Conservation (phyloP, 1,140 invertebrate species). For the Orchesella cincta region DNA sequence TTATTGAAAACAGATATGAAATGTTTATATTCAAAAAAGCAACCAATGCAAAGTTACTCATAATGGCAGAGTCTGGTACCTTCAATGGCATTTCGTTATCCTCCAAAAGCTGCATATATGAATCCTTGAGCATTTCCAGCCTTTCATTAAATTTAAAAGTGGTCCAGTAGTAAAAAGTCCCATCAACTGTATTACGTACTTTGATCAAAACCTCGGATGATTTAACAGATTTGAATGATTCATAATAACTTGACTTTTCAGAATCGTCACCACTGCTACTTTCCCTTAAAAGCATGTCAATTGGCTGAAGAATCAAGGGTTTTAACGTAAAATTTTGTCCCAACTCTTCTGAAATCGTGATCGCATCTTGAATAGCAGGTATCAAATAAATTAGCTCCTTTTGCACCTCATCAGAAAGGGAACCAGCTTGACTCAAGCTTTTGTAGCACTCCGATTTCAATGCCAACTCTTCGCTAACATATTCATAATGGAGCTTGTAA, state of each 20-base stretch:
- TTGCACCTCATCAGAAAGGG: background rate
- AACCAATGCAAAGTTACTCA: too few relatives aligned
- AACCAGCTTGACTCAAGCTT: constrained; percentile 55
- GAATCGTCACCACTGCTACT: background rate
- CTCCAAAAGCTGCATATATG: constrained; percentile 64
- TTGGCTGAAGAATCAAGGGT: constrained; percentile 54
- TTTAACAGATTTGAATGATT: too few relatives aligned
- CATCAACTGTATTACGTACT: constrained; percentile 61
- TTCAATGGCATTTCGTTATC: constrained; percentile 54
- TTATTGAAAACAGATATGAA: constrained; percentile 55
- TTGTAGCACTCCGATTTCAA: constrained; percentile 60
- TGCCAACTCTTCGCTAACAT: constrained; percentile 66
- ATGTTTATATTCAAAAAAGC: too few relatives aligned
- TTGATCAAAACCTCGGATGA: constrained; percentile 66
- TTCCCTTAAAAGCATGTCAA: constrained; percentile 49
- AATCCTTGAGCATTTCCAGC: constrained; percentile 67
- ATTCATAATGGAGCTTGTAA: constrained; percentile 60
- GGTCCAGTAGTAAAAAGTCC: constrained; percentile 64
- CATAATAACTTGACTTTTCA: too few relatives aligned
- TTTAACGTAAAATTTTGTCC: background rate
- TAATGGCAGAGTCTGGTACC: too few relatives aligned
- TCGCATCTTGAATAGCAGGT: background rate
- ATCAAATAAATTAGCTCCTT: constrained; percentile 15
- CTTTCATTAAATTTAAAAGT: constrained; percentile 63
- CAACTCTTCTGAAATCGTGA: background rate